Evolutionary conservation across 2,113 vertebrate genomes (phyloP), one percentile per base, ranked within the genome.

Genomic region (Lonchura striata): DNA sequence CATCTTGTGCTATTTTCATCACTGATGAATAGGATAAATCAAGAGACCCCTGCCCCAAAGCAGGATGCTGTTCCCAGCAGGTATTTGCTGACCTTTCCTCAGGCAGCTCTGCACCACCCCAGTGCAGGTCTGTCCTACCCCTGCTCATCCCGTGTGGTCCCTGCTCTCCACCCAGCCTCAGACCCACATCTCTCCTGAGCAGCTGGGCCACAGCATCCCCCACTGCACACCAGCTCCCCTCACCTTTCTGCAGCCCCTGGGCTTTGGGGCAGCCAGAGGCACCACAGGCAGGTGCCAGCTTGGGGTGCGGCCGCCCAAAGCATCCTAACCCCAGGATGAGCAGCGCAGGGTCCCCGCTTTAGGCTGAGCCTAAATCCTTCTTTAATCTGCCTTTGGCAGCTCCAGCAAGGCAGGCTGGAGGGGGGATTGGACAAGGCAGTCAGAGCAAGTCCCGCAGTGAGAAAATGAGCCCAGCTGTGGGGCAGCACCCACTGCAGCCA

Each of bases 241-340:
- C 9, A 1, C 1, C 0, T n/a, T 54, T 9, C 77, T 65, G 59
- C 37, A 81, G 52, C 22, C 10, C 22, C 41, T 0, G 4, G 17
- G 37, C 37, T 71, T 23, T 33, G 68, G 5, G 6, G 31, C 5
- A 9, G 13, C 12, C 24, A 70, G 71, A 44, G 66, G 20, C 7
- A 33, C 33, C 35, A 6, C n/a, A 5, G 2, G 5, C 42, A 57
- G 31, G 10, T 23, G 47, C 44, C 2, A 6, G 19, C 27, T 30
- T 11, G 1, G 3, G 39, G 30, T 8, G 17, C 4, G 33, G 46
- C 28, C 17, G 28, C 18, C 42, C 54, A 23, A 39, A 33, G 35
- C 13, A 10, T 15, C 27, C 41, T 11, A 19, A 44, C 10, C 28
- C 46, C 11, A 12, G 35, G 13, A 52, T 35, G 71, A 39, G 33